phyloP scores from a whole-genome alignment of 2,113 vertebrate genomes.

The Acrocephalus kingi region DNA sequence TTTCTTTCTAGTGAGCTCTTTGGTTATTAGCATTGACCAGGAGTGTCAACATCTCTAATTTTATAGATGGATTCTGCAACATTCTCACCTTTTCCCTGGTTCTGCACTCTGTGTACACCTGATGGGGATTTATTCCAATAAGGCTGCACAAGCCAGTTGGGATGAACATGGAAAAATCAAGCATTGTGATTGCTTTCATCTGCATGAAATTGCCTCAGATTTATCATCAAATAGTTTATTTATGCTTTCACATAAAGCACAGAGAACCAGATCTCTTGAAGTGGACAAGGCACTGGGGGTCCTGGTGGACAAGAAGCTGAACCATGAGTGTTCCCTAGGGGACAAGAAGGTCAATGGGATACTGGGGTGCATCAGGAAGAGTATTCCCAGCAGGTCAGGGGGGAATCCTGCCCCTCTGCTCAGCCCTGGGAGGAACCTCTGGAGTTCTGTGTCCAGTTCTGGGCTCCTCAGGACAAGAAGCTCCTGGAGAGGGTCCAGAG shows the following conservation, averaged over 20 bases:
- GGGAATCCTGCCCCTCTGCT: background rate
- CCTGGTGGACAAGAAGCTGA: background rate
- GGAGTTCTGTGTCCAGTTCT: background rate
- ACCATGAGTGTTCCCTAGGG: background rate
- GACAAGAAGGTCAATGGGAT: background rate
- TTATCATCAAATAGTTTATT: background rate
- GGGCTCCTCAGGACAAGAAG: background rate
- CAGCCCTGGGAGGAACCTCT: background rate
- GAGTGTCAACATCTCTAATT: background rate
- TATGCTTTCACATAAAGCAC: background rate
- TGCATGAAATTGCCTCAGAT: background rate
- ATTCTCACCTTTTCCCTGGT: background rate
- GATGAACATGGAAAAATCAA: background rate
- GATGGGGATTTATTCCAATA: conserved; percentile 9
- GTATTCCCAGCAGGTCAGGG: background rate
- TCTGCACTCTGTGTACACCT: background rate
- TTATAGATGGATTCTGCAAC: background rate
- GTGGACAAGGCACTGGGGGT: background rate
- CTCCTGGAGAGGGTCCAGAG: accelerated
- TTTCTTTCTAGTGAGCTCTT: background rate
- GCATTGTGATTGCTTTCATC: background rate
- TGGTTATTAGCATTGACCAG: background rate
- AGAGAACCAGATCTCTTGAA: background rate
- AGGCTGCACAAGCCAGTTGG: background rate
- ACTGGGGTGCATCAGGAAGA: background rate